Evolutionary conservation across 2,888 invertebrate genomes (phyloP).

Genomic region (Parnassius orleans): DNA sequence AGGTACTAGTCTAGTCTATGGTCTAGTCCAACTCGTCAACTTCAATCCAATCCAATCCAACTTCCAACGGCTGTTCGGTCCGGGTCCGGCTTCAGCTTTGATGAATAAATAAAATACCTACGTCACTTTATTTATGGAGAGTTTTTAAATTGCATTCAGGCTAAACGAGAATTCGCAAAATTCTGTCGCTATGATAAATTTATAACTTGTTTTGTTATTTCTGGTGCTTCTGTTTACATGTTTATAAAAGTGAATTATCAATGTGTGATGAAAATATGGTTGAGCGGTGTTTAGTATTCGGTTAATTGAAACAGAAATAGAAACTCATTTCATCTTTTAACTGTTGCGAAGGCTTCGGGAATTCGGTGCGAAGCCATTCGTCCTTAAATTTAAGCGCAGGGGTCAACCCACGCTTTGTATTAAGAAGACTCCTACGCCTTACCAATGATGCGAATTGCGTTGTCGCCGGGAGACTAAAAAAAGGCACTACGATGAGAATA

Average conservation of each 20-base stretch:
- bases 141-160: constrained; percentile 49
- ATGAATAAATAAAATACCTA: constrained; percentile 59
- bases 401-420: constrained; percentile 70
- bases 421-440: constrained; percentile 72
- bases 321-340: constrained; percentile 41
- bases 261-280: constrained; percentile 39
- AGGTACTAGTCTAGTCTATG: too few species aligned
- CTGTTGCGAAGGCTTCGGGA: constrained; percentile 45
- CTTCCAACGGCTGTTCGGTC: constrained; percentile 45
- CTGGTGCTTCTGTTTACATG: constrained; percentile 72
- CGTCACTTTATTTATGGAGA: constrained; percentile 55
- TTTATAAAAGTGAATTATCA: constrained; percentile 41
- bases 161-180: constrained; percentile 51
- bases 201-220: constrained; percentile 52
- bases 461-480: constrained; percentile 38
- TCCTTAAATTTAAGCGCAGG: constrained; percentile 65
- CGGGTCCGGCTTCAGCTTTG: constrained; percentile 32
- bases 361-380: constrained; percentile 51
- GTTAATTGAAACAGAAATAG: constrained; percentile 47
- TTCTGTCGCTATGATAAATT: constrained; percentile 49
- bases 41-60: too few species aligned
- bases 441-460: constrained; percentile 48
- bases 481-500: constrained; percentile 48
- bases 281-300: constrained; percentile 46
- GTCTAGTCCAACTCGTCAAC: too few species aligned